Conservation (phyloP, 2,113 vertebrate genomes). For the Rhadina sibilatrix region DNA sequence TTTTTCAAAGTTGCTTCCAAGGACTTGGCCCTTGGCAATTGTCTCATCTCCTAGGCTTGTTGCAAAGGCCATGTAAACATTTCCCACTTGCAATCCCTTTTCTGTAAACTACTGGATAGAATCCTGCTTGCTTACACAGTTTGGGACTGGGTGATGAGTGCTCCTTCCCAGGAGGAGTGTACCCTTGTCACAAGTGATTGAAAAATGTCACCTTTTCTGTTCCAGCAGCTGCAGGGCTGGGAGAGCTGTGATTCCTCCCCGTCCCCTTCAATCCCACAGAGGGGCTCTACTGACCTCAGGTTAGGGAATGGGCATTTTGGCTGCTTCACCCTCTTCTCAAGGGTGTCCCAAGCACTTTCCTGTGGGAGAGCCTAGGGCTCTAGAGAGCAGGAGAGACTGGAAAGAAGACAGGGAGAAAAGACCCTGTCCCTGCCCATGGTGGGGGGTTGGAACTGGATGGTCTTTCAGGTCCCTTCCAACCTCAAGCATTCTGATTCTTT, state of each 20-base stretch:
- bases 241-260: background rate
- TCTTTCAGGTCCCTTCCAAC: background rate
- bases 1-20: background rate
- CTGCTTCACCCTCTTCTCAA: background rate
- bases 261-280: rapidly evolving
- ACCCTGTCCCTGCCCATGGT: background rate
- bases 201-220: background rate
- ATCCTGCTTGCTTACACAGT: background rate
- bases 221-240: background rate
- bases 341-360: background rate
- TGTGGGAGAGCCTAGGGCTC: background rate
- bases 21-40: background rate
- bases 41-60: background rate
- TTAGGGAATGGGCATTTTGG: rapidly evolving
- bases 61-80: background rate
- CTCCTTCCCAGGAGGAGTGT: background rate
- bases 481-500: background rate
- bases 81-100: background rate
- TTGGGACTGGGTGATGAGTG: background rate
- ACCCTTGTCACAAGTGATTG: background rate
- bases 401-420: background rate
- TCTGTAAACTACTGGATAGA: background rate
- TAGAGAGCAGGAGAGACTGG: background rate
- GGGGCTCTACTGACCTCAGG: background rate
- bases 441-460: background rate